Evolutionary conservation across 2,797 vertebrate genomes (phyloP), one percentile per base, ranked within the genome.

Genomic region (Limnodromus scolopaceus): DNA sequence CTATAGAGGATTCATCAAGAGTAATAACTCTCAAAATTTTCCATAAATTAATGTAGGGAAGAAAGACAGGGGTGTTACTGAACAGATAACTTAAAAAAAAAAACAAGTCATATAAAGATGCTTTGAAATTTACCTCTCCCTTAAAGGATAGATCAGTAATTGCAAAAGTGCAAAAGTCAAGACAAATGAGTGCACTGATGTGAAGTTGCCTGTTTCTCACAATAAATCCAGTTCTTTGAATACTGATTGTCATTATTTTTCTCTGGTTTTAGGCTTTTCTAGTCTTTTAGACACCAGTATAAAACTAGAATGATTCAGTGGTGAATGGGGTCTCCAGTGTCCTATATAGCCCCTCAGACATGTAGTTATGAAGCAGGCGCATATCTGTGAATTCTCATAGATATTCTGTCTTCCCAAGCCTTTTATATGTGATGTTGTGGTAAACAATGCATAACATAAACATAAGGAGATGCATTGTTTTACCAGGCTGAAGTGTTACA

Each of bases 321-420:
- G 4, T 77, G 27, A 61, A 61, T 16, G 5, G 7, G 11, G 13
- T 45, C 17, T 23, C 18, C 83, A 64, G 6, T 32, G 41, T 34
- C 22, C 41, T 24, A 54, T 45, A 54, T 22, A 43, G 75, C 9
- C 28, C 18, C 20, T 9, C 41, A 12, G 49, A n/a, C 1, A 0
- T 10, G 10, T 20, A 70, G 1, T 1, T 30, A 25, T 1, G 2
- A 75, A 70, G 16, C 51, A 60, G 36, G 49, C 1, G 10, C 2
- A 23, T 54, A 32, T 9, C 58, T 79, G 46, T 32, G 24, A 84
- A 76, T 22, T 25, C 17, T 54, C 34, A 69, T 2, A 74, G 32
- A 20, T 54, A 41, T 17, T 60, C 18, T 71, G 10, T 54, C 36
- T 80, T 65, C 64, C 58, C n/a, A 61, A 39, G 13, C 2, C 5